These are phyloP conservation scores for Zygaena filipendulae DNA, from an alignment of 2,888 invertebrate species.

Conservation along the genomic window DNA sequence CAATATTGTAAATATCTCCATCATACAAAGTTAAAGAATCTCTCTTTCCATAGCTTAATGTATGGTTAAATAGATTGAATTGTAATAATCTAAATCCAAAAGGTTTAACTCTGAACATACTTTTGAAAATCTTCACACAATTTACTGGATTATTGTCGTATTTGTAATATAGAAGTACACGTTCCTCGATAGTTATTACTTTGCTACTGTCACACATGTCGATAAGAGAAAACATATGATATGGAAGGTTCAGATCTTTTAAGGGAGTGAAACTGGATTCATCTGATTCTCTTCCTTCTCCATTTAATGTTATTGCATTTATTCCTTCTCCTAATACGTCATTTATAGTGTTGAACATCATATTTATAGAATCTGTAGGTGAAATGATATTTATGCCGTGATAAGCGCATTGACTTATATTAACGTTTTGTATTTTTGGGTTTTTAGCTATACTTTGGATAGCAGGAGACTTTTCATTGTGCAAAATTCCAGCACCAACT, in stretches of 20 bases:
- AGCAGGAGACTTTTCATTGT: conserved; percentile 94
- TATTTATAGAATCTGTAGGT: conserved; percentile 82
- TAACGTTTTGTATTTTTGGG: conserved; percentile 83
- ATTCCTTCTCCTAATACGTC: conserved; percentile 91
- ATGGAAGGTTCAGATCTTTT: conserved; percentile 84
- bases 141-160: conserved; percentile 97
- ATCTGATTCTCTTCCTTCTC: conserved; percentile 89
- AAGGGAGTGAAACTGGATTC: conserved; percentile 91
- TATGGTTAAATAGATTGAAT: conserved; percentile 91
- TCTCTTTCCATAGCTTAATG: conserved; percentile 80
- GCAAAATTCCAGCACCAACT: conserved; percentile 93
- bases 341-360: conserved; percentile 79
- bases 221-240: conserved; percentile 91
- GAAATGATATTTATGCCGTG: conserved; percentile 94
- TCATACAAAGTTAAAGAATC: conserved; percentile 91
- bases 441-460: conserved; percentile 90
- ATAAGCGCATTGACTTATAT: conserved; percentile 85
- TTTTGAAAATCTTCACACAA: conserved; percentile 96
- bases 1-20: conserved; percentile 91
- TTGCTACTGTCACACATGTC: conserved; percentile 97
- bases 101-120: conserved; percentile 84
- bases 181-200: conserved; percentile 88
- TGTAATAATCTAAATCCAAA: conserved; percentile 92
- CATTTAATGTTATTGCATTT: conserved; percentile 89
- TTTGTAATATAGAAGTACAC: conserved; percentile 94